Conservation (phyloP, 2,888 invertebrate species). For the Drosophila anomelani region DNA sequence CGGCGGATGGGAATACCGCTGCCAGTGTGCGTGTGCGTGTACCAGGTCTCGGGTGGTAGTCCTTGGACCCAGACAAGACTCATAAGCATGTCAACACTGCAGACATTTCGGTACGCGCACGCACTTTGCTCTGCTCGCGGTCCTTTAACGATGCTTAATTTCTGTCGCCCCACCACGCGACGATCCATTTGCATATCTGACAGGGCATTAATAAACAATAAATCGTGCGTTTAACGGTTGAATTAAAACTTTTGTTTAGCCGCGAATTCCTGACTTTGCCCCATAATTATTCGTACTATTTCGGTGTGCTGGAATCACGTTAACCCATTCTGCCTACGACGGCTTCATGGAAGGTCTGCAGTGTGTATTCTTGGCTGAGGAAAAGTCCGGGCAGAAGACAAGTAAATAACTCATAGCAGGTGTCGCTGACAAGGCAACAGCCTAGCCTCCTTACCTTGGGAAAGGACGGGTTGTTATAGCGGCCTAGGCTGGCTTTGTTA, state of each 20-base stretch:
- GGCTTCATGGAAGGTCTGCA: conserved; percentile 9
- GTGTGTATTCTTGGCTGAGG: conserved; percentile 12
- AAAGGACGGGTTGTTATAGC: conserved; percentile 22
- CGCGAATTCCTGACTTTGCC: conserved; percentile 57
- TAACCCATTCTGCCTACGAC: conserved; percentile 7
- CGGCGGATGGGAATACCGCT: background rate
- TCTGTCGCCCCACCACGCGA: conserved; percentile 53
- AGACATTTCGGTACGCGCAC: conserved; percentile 53
- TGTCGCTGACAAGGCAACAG: conserved; percentile 51
- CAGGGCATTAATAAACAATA: conserved; percentile 68
- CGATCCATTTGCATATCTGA: conserved; percentile 70
- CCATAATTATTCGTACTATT: conserved; percentile 58
- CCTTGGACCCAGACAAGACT: conserved; percentile 1
- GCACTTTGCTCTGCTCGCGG: conserved; percentile 11
- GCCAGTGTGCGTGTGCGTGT: background rate
- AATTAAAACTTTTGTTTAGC: conserved; percentile 59
- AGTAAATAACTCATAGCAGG: conserved; percentile 60
- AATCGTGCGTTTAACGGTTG: conserved; percentile 58
- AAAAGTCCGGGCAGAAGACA: conserved; percentile 17
- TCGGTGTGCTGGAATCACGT: conserved; percentile 45
- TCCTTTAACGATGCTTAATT: conserved; percentile 72
- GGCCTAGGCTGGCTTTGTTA: conserved; percentile 8
- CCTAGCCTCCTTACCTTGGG: background rate
- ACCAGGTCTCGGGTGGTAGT: background rate
- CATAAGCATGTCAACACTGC: conserved; percentile 35